These are phyloP conservation scores for Cryptocephalus moraei DNA, from an alignment of 2,888 invertebrate species.

Conservation along the genomic window DNA sequence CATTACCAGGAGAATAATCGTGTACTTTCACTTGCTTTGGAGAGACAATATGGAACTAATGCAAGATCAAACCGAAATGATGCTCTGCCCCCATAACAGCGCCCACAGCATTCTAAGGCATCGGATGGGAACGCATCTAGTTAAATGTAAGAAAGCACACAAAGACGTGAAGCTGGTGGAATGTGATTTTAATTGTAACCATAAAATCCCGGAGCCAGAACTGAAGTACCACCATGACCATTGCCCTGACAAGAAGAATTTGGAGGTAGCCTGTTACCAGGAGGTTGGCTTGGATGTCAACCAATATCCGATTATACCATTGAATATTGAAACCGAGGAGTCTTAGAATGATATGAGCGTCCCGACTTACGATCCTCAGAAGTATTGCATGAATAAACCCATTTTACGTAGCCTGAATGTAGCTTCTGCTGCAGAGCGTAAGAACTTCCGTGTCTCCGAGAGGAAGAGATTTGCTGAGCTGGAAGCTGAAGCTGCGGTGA, in stretches of 20 bases:
- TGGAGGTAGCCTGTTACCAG: conserved; percentile 17
- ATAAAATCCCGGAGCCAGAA: conserved; percentile 45
- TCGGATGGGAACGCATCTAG: conserved; percentile 45
- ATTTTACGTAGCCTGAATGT: not conserved
- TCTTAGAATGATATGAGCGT: conserved; percentile 27
- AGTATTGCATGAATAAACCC: not conserved
- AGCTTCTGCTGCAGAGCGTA: not conserved
- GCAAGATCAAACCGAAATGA: too few relatives aligned
- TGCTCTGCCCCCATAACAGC: conserved; percentile 48
- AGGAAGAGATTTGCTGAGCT: not conserved
- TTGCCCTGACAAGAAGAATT: conserved; percentile 18
- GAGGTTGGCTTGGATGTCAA: conserved; percentile 10
- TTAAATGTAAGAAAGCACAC: conserved; percentile 47
- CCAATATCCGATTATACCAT: conserved; percentile 11
- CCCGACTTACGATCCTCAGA: not conserved
- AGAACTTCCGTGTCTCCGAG: not conserved
- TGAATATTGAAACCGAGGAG: conserved; percentile 16
- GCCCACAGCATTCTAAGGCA: conserved; percentile 44
- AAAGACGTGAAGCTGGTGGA: conserved; percentile 34
- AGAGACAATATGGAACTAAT: too few relatives aligned
- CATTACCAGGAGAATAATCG: too few relatives aligned
- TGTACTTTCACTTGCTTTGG: too few relatives aligned
- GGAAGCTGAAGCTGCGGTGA: too few relatives aligned
- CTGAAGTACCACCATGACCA: conserved; percentile 28
- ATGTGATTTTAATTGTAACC: conserved; percentile 49